phyloP scores from a whole-genome alignment of 2,888 invertebrate species.

The Drosophila nr. medialis region DNA sequence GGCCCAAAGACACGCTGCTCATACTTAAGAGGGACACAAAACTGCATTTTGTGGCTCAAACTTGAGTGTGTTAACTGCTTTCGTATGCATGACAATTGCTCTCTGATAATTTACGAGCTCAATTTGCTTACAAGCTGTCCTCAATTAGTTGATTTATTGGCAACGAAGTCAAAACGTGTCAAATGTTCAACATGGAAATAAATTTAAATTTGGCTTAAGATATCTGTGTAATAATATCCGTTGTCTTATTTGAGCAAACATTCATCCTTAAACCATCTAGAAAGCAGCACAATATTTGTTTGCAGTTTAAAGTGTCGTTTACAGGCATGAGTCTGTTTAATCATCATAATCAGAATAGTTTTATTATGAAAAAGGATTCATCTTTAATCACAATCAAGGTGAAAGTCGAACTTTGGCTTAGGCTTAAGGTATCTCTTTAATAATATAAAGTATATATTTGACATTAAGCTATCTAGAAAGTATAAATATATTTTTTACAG shows the following conservation, averaged over 20 bases:
- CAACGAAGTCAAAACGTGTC: slow-evolving; percentile 27
- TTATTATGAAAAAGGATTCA: background rate
- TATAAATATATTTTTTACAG: no score
- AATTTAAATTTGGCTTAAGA: background rate
- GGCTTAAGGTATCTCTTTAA: background rate
- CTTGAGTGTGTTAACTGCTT: slow-evolving; percentile 23
- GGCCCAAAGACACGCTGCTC: slow-evolving; percentile 53
- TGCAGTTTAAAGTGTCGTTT: background rate
- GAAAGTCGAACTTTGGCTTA: background rate
- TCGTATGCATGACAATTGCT: slow-evolving; percentile 58
- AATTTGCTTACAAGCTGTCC: slow-evolving; percentile 61
- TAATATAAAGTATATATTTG: no score
- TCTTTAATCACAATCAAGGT: background rate
- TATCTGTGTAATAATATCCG: background rate
- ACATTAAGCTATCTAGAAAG: no score
- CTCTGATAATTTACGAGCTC: slow-evolving; percentile 73
- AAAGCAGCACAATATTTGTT: background rate
- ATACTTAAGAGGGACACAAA: slow-evolving; percentile 16
- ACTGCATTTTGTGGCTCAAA: slow-evolving; percentile 58
- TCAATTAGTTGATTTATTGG: slow-evolving; percentile 73
- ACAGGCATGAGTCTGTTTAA: background rate
- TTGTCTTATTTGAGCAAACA: background rate
- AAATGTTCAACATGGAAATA: background rate
- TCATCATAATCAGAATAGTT: background rate
- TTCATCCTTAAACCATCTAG: background rate